These are phyloP conservation scores for Cuculus canorus DNA, from an alignment of 2,797 vertebrate genomes.

Conservation along the genomic window DNA sequence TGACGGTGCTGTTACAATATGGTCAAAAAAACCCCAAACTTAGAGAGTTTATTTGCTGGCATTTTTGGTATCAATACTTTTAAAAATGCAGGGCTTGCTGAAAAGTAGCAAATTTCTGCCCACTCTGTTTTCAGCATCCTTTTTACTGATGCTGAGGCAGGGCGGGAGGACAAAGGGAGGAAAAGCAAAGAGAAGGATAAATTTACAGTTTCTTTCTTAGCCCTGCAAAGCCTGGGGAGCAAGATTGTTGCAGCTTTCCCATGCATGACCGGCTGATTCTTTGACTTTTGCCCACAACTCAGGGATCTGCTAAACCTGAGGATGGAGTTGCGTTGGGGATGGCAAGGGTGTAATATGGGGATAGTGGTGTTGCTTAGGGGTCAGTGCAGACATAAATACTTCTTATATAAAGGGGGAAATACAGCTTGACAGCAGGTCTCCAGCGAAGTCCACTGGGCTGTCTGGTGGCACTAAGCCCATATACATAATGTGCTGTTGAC, in stretches of 20 bases:
- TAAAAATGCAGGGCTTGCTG: background rate
- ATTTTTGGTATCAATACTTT: background rate
- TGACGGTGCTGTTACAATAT: background rate
- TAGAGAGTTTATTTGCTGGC: no score
- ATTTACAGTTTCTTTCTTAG: background rate
- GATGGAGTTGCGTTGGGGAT: background rate
- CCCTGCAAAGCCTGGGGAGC: background rate
- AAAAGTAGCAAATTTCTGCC: background rate
- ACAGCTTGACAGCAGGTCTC: background rate
- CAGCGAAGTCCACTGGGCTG: background rate
- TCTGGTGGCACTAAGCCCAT: background rate
- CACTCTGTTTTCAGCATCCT: background rate
- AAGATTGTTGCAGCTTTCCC: background rate
- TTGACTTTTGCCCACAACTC: background rate
- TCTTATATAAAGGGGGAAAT: background rate
- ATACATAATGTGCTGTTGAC: background rate
- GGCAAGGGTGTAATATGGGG: background rate
- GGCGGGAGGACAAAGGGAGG: background rate
- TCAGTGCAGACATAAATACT: background rate
- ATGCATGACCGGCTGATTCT: accelerated
- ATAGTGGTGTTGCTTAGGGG: background rate
- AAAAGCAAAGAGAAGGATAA: background rate
- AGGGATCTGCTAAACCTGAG: no score
- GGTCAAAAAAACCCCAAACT: no score
- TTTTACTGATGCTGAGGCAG: background rate